phyloP scores from a whole-genome alignment of 2,888 invertebrate genomes.

The Andrena praecox region DNA sequence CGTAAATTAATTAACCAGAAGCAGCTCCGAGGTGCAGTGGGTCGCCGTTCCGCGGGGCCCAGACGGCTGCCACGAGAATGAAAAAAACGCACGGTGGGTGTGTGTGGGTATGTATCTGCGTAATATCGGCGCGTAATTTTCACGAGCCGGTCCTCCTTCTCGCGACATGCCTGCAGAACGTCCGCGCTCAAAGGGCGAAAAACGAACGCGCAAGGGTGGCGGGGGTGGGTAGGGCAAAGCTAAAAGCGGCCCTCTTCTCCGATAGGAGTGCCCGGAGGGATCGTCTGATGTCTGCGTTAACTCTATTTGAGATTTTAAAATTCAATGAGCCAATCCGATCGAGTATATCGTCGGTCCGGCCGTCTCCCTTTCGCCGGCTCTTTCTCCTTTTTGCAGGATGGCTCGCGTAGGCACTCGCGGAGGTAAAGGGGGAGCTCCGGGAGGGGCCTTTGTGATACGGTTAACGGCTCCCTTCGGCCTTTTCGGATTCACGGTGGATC shows the following conservation, averaged over 20 bases:
- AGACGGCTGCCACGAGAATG: conserved; percentile 40
- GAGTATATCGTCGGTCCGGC: conserved; percentile 53
- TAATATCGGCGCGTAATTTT: conserved; percentile 40
- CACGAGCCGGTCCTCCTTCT: conserved; percentile 18
- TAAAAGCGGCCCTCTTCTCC: conserved; percentile 53
- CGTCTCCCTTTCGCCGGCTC: conserved; percentile 27
- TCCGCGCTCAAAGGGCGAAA: conserved; percentile 63
- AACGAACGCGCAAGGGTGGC: conserved; percentile 41
- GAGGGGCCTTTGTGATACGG: conserved; percentile 75
- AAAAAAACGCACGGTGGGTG: conserved; percentile 30
- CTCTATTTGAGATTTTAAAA: conserved; percentile 75
- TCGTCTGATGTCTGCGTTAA: conserved; percentile 71
- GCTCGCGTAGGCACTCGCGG: conserved; percentile 55
- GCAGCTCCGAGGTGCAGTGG: conserved; percentile 38
- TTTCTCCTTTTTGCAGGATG: conserved; percentile 52
- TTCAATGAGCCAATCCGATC: conserved; percentile 76
- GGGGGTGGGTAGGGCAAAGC: conserved; percentile 19
- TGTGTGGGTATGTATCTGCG: not conserved
- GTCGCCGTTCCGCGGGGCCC: conserved; percentile 20
- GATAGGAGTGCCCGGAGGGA: conserved; percentile 43
- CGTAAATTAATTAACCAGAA: conserved; percentile 55
- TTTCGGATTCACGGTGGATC: conserved; percentile 74
- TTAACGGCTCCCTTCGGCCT: conserved; percentile 69
- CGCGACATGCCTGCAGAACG: conserved; percentile 41
- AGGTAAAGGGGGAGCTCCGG: conserved; percentile 51